phyloP scores from a whole-genome alignment of 2,113 vertebrate species.

The Hypocryptadius cinnamomeus region DNA sequence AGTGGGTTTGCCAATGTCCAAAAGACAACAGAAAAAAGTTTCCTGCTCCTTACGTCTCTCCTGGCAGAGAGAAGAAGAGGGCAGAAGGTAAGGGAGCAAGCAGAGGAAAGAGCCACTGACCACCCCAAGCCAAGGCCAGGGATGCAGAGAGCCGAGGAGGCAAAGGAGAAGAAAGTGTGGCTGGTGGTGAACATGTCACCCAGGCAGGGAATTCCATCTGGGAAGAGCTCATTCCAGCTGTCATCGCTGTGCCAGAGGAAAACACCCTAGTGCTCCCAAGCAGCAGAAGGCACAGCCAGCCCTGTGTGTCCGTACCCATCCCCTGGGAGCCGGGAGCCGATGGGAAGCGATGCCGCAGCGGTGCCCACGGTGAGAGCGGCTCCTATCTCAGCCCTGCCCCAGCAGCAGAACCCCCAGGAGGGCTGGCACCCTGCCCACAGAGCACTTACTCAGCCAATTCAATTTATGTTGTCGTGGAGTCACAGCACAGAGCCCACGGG shows the following conservation, averaged over 20 bases:
- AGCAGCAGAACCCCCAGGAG: not conserved
- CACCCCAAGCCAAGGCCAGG: not conserved
- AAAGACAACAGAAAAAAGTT: not conserved
- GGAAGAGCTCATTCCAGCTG: rapidly evolving
- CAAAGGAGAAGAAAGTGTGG: rapidly evolving
- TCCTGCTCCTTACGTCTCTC: not conserved
- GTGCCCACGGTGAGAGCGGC: not conserved
- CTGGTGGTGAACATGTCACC: not conserved
- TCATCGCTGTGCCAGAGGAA: not conserved
- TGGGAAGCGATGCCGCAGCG: not conserved
- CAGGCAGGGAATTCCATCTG: not conserved
- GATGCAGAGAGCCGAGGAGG: rapidly evolving
- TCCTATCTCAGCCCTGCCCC: not conserved
- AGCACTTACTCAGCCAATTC: not conserved
- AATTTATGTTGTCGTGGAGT: not conserved
- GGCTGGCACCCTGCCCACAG: not conserved
- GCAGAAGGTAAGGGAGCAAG: not conserved
- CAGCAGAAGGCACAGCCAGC: not conserved
- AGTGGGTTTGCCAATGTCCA: not conserved
- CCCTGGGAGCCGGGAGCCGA: rapidly evolving
- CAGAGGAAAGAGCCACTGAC: rapidly evolving
- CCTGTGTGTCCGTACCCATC: rapidly evolving
- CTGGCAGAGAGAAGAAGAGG: not conserved
- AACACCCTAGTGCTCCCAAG: rapidly evolving
- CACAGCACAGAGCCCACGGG: not conserved